Percentiles rank a stretch among this genome's conserved stretches.
These are phyloP conservation scores for Apteryx owenii DNA, from an alignment of 2,113 vertebrate genomes.

Conservation along the genomic window DNA sequence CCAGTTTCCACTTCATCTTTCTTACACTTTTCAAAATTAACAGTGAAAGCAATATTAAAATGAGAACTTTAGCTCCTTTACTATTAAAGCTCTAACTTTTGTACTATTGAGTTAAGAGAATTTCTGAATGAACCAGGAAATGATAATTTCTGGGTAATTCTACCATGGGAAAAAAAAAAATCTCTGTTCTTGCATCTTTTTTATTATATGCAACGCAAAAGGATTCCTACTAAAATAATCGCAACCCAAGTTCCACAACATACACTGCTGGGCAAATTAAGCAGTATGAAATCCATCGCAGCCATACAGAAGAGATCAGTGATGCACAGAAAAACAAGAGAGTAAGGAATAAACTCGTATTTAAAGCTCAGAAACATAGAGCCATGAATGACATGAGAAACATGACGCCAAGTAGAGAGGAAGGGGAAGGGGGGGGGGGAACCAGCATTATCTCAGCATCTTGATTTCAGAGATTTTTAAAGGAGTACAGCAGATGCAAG, in stretches of 20 bases:
- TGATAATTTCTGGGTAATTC: neutral
- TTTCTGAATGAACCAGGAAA: neutral
- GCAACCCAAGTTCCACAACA: neutral
- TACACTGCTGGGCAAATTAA: neutral
- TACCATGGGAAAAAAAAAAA: neutral
- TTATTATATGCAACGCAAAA: conserved; percentile 13
- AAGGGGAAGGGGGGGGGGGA: neutral
- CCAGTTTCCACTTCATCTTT: neutral
- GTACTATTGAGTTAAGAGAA: neutral
- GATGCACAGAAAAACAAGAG: neutral
- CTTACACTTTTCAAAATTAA: neutral
- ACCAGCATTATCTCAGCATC: neutral
- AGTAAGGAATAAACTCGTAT: neutral
- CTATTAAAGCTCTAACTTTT: neutral
- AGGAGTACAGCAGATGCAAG: neutral
- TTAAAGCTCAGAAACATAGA: neutral
- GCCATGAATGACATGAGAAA: neutral
- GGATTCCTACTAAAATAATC: neutral
- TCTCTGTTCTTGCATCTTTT: neutral
- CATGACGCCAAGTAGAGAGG: neutral
- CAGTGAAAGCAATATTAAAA: neutral
- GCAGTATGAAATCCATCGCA: neutral
- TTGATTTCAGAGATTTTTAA: neutral
- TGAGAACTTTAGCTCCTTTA: neutral
- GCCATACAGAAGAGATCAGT: neutral